These are phyloP conservation scores for Pandion haliaetus DNA, from an alignment of 2,113 vertebrate genomes.

Conservation along the genomic window DNA sequence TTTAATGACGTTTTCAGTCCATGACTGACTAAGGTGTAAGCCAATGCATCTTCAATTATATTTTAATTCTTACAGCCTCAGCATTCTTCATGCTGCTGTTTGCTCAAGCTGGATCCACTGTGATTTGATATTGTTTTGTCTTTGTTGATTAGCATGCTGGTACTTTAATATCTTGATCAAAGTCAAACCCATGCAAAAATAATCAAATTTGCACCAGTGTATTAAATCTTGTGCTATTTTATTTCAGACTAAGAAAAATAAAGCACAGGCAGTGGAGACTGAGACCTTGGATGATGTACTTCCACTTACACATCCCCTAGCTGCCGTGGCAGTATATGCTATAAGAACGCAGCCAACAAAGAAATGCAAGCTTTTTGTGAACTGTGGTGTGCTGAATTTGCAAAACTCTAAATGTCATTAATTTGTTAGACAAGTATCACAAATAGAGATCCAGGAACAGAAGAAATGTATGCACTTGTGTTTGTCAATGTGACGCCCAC, in stretches of 20 bases:
- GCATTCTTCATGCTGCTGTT: background rate
- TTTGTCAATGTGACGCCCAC: background rate
- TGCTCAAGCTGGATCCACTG: background rate
- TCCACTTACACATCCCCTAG: background rate
- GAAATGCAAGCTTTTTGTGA: background rate
- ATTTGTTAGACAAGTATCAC: background rate
- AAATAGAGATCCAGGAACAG: background rate
- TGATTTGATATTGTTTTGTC: background rate
- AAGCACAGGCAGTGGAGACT: background rate
- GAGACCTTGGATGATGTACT: background rate
- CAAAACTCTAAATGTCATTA: background rate
- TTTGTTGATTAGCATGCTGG: background rate
- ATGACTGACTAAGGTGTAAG: background rate
- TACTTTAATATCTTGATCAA: background rate
- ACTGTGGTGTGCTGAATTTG: background rate
- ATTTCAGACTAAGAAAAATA: background rate
- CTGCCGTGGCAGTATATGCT: background rate
- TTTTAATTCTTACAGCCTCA: background rate
- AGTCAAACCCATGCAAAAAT: background rate
- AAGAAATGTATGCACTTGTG: fast-evolving
- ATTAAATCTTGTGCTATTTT: background rate
- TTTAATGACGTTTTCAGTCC: background rate
- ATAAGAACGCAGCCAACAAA: background rate
- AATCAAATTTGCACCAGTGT: background rate
- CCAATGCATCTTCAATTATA: background rate